Conservation (phyloP, 1,140 invertebrate species). For the Helicoverpa armigera region DNA sequence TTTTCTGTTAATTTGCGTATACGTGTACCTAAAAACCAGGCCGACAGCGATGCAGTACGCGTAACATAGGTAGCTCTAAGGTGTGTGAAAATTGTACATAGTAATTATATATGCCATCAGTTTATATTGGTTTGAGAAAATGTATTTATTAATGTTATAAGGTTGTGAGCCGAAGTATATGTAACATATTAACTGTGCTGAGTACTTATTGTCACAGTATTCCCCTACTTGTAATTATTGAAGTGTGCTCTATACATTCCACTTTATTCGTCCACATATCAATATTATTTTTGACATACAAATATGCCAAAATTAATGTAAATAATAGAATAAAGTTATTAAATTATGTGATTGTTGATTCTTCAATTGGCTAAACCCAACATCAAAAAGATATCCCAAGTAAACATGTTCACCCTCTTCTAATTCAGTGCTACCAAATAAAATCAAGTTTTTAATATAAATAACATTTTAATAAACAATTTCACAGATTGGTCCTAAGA, state of each 20-base stretch:
- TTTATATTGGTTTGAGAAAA: conserved; percentile 40
- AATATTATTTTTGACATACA: conserved; percentile 35
- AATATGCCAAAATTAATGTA: conserved; percentile 56
- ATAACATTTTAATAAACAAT: too few relatives aligned
- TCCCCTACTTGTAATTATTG: not conserved
- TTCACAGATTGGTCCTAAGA: too few relatives aligned
- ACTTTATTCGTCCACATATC: conserved; percentile 57
- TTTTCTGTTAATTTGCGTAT: conserved; percentile 91
- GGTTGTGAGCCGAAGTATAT: conserved; percentile 45
- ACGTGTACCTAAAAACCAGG: conserved; percentile 92
- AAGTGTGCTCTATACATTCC: conserved; percentile 47
- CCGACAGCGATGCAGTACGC: conserved; percentile 85
- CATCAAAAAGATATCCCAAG: too few relatives aligned
- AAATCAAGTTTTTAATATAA: too few relatives aligned
- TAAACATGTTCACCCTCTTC: too few relatives aligned
- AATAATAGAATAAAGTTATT: conserved; percentile 58
- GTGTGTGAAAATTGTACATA: conserved; percentile 50
- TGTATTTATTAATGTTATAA: conserved; percentile 23
- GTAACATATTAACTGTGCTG: conserved; percentile 16
- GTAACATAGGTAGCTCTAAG: conserved; percentile 56
- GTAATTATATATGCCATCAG: conserved; percentile 42
- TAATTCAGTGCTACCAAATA: too few relatives aligned
- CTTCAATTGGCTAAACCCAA: not conserved
- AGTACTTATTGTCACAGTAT: conserved; percentile 7
- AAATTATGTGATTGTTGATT: conserved; percentile 3